Percentiles rank a stretch among this genome's conserved stretches.
These are phyloP conservation scores for Epistrophe eligans DNA, from an alignment of 2,888 invertebrate species.

Conservation along the genomic window DNA sequence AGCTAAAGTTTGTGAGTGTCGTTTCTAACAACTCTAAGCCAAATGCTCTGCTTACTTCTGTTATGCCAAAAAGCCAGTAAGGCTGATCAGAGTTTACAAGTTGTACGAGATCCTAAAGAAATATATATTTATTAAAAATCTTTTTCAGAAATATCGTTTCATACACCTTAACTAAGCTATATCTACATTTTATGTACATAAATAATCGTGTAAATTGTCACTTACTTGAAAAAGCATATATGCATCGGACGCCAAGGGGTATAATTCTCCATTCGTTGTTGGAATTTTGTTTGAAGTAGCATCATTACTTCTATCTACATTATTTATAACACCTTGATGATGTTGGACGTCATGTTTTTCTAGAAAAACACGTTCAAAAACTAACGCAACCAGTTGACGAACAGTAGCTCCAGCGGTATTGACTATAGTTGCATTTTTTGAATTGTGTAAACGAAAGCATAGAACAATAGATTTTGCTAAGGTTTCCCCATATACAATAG, in stretches of 20 bases:
- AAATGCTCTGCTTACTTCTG: slow-evolving; percentile 98
- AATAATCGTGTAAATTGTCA: not conserved
- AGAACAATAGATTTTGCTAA: slow-evolving; percentile 96
- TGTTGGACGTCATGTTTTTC: slow-evolving; percentile 79
- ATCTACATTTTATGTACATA: not conserved
- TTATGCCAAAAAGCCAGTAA: slow-evolving; percentile 97
- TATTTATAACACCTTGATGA: slow-evolving; percentile 57
- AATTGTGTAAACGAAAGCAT: slow-evolving; percentile 98
- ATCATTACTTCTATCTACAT: slow-evolving; percentile 65
- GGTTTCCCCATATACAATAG: slow-evolving; percentile 96
- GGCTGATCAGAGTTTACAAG: slow-evolving; percentile 98
- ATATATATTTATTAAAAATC: not conserved
- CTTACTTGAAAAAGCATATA: slow-evolving; percentile 95
- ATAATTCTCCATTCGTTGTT: slow-evolving; percentile 86
- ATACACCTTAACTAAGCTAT: not conserved
- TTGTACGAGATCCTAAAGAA: slow-evolving; percentile 94
- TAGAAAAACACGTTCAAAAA: slow-evolving; percentile 91
- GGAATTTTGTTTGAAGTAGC: slow-evolving; percentile 68
- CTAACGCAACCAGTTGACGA: slow-evolving; percentile 95
- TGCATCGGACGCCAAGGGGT: slow-evolving; percentile 96
- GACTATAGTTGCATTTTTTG: slow-evolving; percentile 96
- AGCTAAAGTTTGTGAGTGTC: slow-evolving; percentile 93
- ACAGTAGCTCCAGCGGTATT: slow-evolving; percentile 99
- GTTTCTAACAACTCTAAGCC: slow-evolving; percentile 97
- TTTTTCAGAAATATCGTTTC: not conserved